Evolutionary conservation across 2,888 invertebrate species (phyloP), one percentile per base, ranked within the genome.

Genomic region (Uloborus plumipes): DNA sequence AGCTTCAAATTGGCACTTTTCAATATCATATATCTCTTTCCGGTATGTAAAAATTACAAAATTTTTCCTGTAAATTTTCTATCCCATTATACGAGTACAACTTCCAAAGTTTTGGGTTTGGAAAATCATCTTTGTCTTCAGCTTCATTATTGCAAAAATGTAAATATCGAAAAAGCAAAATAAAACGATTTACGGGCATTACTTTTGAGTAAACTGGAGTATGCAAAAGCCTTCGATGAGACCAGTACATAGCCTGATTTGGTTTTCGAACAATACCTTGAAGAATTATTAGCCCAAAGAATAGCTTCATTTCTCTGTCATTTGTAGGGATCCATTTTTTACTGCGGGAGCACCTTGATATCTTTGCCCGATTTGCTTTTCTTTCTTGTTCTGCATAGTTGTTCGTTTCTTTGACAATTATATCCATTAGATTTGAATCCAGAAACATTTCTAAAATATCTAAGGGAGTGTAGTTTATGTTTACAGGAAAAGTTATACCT

Each of bases 181-280:
- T 55, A 55, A 55, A 70, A 47, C 58, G 2, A 47, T 70, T 70
- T 58, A 58, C 16, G 58, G 70, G 59, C 47, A 70, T 70, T 70
- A 70, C 70, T 58, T 58, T 58, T 70, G 70, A 70, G 59, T 70
- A 6, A 58, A 58, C 67, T 55, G 55, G 55, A 55, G 55, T 55
- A 16, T 55, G 55, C 69, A 69, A 69, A 69, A 69, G 1, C 4
- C 31, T 55, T 69, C 69, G 26, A 69, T 69, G 55, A 69, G 55
- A 69, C 69, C 55, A 69, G 55, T 55, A 55, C 55, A 69, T 69
- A 69, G n/a, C n/a, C 69, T 69, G 69, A 69, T 69, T 69, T 69
- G 69, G 69, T 55, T 69, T 69, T 4, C 55, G 69, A 18, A 69
- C 58, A 69, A 69, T 69, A 69, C 26, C 69, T 69, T 69, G 58